These are phyloP conservation scores for Astyanax mexicanus DNA, from an alignment of 2,797 vertebrate species.

Conservation along the genomic window DNA sequence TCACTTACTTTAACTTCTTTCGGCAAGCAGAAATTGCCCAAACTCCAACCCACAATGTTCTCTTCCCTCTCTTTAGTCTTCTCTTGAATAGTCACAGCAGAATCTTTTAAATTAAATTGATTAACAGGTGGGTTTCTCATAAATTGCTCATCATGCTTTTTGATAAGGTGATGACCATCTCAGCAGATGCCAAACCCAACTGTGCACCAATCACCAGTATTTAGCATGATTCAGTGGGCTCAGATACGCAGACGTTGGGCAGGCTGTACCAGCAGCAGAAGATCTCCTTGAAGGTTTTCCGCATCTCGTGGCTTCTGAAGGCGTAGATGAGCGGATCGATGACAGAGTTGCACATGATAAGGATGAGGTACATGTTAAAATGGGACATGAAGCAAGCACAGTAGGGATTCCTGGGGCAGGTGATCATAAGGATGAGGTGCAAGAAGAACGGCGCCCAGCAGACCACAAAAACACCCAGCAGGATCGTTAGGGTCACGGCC, in stretches of 20 bases:
- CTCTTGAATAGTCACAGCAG: too few species aligned
- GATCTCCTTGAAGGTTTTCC: constrained; percentile 95
- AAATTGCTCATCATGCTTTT: too few species aligned
- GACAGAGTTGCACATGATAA: constrained; percentile 97
- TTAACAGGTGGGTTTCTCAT: too few species aligned
- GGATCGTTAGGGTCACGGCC: constrained; percentile 92
- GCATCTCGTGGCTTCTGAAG: constrained; percentile 95
- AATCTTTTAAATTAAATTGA: too few species aligned
- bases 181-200: not conserved
- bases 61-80: too few species aligned
- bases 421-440: constrained; percentile 93
- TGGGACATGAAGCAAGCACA: constrained; percentile 97
- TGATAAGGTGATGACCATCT: too few species aligned
- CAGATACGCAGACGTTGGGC: constrained; percentile 79
- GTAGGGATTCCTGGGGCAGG: constrained; percentile 94
- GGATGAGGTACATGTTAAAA: constrained; percentile 95
- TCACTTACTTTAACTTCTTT: too few species aligned
- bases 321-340: constrained; percentile 96
- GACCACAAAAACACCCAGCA: constrained; percentile 94
- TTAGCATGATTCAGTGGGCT: constrained; percentile 76
- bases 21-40: too few species aligned
- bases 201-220: not conserved
- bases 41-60: too few species aligned
- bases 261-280: constrained; percentile 85
- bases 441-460: constrained; percentile 97